Conservation (phyloP, 2,888 invertebrate species). For the Pimpla rufipes region DNA sequence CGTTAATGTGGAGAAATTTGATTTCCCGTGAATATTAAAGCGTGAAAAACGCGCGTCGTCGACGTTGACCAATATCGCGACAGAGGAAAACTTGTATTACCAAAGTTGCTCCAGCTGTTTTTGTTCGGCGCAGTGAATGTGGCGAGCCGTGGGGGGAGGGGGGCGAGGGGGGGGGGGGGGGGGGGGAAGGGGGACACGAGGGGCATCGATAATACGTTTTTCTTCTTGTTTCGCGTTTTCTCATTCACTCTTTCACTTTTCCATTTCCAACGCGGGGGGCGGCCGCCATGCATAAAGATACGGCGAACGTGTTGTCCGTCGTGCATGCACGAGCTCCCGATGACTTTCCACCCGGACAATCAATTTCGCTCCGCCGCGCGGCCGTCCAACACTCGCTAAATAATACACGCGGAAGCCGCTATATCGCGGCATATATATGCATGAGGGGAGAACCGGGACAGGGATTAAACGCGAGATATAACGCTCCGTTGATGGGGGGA, state of each 20-base stretch:
- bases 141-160: slow-evolving; percentile 10
- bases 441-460: slow-evolving; percentile 26
- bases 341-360: slow-evolving; percentile 56
- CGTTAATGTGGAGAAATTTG: slow-evolving; percentile 29
- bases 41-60: slow-evolving; percentile 13
- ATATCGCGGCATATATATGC: slow-evolving; percentile 22
- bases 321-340: slow-evolving; percentile 33
- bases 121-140: slow-evolving; percentile 3
- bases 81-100: slow-evolving; percentile 70
- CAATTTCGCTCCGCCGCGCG: slow-evolving; percentile 43
- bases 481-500: background rate
- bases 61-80: slow-evolving; percentile 38
- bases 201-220: slow-evolving; percentile 47
- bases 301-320: slow-evolving; percentile 32
- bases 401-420: slow-evolving; percentile 36
- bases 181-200: background rate
- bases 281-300: slow-evolving; percentile 57
- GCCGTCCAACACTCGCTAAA: slow-evolving; percentile 33
- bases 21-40: slow-evolving; percentile 53
- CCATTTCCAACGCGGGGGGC: slow-evolving; percentile 37
- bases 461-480: slow-evolving; percentile 34
- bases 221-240: slow-evolving; percentile 14
- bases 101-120: slow-evolving; percentile 63
- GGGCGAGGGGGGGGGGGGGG: background rate
- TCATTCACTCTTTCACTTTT: slow-evolving; percentile 30